Evolutionary conservation across 2,888 invertebrate species (phyloP).

Genomic region (Helicoverpa assulta): DNA sequence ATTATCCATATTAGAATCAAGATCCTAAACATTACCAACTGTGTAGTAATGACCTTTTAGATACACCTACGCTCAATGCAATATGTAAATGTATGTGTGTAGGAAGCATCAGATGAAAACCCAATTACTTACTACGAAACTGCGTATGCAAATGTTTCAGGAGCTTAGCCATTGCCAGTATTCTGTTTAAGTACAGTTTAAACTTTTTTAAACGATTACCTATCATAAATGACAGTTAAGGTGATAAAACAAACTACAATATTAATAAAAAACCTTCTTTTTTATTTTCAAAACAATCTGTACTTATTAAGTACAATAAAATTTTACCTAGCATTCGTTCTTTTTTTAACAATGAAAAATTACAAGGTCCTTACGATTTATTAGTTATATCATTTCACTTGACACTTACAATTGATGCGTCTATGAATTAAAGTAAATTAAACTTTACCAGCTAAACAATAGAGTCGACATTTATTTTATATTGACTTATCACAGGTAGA

Average conservation of each 20-base stretch:
- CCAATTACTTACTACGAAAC: neutral
- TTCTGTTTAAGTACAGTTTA: no score
- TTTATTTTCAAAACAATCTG: conserved; percentile 84
- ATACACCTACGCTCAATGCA: neutral
- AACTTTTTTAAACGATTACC: no score
- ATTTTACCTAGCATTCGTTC: conserved; percentile 76
- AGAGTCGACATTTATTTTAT: conserved; percentile 53
- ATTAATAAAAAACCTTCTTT: conserved; percentile 72
- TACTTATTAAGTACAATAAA: conserved; percentile 82
- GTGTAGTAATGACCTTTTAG: neutral
- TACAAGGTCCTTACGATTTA: conserved; percentile 68
- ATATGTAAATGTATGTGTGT: neutral
- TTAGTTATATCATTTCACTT: conserved; percentile 58
- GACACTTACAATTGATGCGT: conserved; percentile 63
- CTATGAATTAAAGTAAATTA: conserved; percentile 50
- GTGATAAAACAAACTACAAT: conserved; percentile 34
- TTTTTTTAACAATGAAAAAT: conserved; percentile 81
- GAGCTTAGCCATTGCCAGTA: no score
- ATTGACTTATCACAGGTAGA: conserved; percentile 45
- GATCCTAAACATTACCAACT: no score
- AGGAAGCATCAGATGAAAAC: neutral
- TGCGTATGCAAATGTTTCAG: neutral
- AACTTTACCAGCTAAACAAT: conserved; percentile 41
- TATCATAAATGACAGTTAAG: no score
- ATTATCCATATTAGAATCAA: no score